Conservation (phyloP, 2,113 vertebrate genomes). For the Syrrhaptes paradoxus region DNA sequence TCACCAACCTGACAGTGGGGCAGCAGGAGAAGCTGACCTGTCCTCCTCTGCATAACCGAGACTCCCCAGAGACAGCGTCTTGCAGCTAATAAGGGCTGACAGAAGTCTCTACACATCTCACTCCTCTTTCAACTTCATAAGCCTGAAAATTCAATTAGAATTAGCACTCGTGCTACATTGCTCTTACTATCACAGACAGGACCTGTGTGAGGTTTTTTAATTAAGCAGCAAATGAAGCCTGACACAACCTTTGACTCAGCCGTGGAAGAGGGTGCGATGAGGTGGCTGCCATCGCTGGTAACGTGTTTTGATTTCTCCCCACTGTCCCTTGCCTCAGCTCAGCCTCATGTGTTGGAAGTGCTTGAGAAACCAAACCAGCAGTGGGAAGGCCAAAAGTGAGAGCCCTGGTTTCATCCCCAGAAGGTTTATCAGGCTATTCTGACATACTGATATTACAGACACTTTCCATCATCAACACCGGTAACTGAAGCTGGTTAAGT, state of each 20-base stretch:
- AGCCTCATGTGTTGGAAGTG: rapidly evolving
- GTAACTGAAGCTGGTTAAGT: neutral
- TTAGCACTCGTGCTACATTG: conserved; percentile 9
- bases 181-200: conserved; percentile 44
- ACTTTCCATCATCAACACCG: neutral
- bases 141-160: conserved; percentile 64
- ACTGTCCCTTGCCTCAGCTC: neutral
- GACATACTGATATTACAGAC: neutral
- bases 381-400: neutral
- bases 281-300: neutral
- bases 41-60: neutral
- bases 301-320: neutral
- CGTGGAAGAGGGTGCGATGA: neutral
- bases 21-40: neutral
- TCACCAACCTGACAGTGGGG: neutral
- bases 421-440: neutral
- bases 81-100: neutral
- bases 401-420: neutral
- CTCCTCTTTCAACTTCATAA: conserved; percentile 14
- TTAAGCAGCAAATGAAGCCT: conserved; percentile 62
- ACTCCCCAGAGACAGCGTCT: neutral
- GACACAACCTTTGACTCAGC: conserved; percentile 29
- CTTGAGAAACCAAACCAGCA: neutral
- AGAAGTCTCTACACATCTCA: neutral
- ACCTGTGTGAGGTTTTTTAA: conserved; percentile 43